Evolutionary conservation across 2,888 invertebrate species (phyloP).

Genomic region (Ceratothoa steindachneri): DNA sequence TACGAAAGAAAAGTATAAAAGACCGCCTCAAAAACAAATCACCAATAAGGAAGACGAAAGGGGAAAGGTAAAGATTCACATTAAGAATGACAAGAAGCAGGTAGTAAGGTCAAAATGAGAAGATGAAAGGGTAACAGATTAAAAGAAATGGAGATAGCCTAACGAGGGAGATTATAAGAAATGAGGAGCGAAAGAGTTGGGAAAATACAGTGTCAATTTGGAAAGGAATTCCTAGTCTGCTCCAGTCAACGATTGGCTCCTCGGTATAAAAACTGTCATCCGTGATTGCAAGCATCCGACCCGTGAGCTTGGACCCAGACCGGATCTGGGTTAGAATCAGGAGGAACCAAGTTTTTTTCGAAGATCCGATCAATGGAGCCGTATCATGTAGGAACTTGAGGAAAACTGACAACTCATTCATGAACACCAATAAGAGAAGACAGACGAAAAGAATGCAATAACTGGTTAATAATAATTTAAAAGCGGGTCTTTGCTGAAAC

Average conservation of each 20-base stretch:
- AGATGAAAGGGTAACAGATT: constrained; percentile 96
- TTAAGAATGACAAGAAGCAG: background rate
- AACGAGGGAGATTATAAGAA: no score
- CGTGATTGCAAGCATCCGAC: background rate
- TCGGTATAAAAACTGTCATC: background rate
- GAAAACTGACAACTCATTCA: no score
- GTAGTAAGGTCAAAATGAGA: constrained; percentile 87
- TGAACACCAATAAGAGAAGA: no score
- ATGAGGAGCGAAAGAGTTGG: background rate
- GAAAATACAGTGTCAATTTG: background rate
- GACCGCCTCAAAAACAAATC: no score
- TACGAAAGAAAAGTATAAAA: no score
- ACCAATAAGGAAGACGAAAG: background rate
- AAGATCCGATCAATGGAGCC: background rate
- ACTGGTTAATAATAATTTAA: background rate
- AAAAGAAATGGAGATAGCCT: no score
- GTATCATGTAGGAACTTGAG: background rate
- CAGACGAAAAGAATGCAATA: background rate
- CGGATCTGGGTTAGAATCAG: background rate
- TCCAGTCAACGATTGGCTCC: background rate
- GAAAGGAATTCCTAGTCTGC: background rate
- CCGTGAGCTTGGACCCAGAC: background rate
- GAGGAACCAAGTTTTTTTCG: background rate
- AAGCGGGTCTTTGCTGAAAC: background rate
- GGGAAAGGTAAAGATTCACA: background rate